These are phyloP conservation scores for Microctonus aethiopoides DNA, from an alignment of 2,888 invertebrate species.

Conservation along the genomic window DNA sequence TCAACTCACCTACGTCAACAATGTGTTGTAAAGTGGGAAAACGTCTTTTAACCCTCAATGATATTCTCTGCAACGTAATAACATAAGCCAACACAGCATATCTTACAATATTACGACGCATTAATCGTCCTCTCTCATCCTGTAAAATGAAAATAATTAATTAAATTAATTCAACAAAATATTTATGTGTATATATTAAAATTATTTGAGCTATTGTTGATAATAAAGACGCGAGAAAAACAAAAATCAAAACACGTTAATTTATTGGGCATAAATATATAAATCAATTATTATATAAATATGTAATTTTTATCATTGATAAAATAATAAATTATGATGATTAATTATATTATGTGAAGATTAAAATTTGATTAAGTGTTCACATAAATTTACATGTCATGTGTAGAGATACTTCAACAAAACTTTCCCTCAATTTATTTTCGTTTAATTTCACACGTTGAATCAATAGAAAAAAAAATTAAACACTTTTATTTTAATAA, in stretches of 20 bases:
- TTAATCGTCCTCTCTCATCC: constrained; percentile 89
- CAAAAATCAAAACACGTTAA: too few relatives aligned
- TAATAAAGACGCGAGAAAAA: too few relatives aligned
- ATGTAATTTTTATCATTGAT: not conserved
- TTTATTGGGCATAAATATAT: too few relatives aligned
- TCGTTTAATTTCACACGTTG: too few relatives aligned
- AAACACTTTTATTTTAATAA: too few relatives aligned
- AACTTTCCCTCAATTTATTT: too few relatives aligned
- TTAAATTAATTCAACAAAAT: too few relatives aligned
- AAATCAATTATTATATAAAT: not conserved
- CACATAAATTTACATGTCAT: not conserved
- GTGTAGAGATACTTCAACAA: not conserved
- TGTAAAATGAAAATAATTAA: too few relatives aligned
- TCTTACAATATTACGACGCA: constrained; percentile 90
- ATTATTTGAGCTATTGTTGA: too few relatives aligned
- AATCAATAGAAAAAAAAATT: too few relatives aligned
- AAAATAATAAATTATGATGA: not conserved
- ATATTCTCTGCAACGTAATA: constrained; percentile 88
- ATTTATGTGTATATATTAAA: too few relatives aligned
- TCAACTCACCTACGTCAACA: constrained; percentile 83
- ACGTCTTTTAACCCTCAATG: constrained; percentile 85
- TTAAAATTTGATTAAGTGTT: not conserved
- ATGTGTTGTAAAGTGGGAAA: constrained; percentile 92
- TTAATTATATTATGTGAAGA: not conserved
- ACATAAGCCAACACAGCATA: constrained; percentile 91